Evolutionary conservation across 1,140 invertebrate species (phyloP), one percentile per base, ranked within the genome.

Genomic region (Drosophila navojoa): DNA sequence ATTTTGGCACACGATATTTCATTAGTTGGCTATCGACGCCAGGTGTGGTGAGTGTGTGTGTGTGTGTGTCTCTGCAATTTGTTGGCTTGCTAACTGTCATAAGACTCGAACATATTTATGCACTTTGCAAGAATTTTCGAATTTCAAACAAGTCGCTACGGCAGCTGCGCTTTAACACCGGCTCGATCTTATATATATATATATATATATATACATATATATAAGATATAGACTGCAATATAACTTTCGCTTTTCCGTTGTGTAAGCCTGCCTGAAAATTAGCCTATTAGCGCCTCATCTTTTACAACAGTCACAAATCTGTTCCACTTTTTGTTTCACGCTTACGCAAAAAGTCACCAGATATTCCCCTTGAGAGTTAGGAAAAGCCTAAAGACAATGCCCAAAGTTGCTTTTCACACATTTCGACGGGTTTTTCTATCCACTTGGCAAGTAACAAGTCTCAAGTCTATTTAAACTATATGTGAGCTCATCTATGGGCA

Each of bases 211-310:
- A 13, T 38, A 38, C 11, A 4, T 38, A 38, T 13, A 38, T 38
- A 11, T 13, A 38, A 38, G 11, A 38, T 38, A 32, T 61, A 61
- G 73, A 44, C 61, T 27, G 19, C 50, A 54, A 72, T 72, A 73
- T 70, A 87, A 87, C 82, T 89, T 87, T 87, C 84, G 84, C 84
- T 87, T 87, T 87, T 87, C 63, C 79, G 71, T 76, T 87, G 54
- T 80, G 81, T 59, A 77, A 86, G 69, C 67, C 61, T 71, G 76
- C 84, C 68, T 87, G 82, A 89, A 87, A 87, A 87, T 79, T 66
- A 38, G 58, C 45, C 62, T 61, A 87, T 87, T 87, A 87, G 79
- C 84, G 70, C 54, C 76, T 77, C 70, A 74, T 71, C 75, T 87
- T 79, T 86, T 82, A 87, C 81, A 73, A 54, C 9, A 38, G 6